These are phyloP conservation scores for Rhopalosiphum maidis DNA, from an alignment of 1,140 invertebrate species.

Conservation along the genomic window DNA sequence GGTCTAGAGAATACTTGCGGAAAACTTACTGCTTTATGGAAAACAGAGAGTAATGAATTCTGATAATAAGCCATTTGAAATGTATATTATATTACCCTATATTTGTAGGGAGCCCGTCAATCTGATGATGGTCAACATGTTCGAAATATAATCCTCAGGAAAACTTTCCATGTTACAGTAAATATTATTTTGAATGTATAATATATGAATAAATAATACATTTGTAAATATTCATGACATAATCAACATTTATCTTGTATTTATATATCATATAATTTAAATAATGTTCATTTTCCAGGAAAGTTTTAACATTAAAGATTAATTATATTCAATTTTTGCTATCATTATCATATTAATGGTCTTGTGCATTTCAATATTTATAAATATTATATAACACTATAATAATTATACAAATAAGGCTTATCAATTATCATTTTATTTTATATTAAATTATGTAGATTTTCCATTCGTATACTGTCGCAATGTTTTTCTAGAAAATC, in stretches of 20 bases:
- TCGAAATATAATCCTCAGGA: background rate
- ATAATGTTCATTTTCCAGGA: background rate
- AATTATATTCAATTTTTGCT: constrained; percentile 13
- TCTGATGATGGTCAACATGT: background rate
- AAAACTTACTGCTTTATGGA: background rate
- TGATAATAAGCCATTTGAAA: background rate
- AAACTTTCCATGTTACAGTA: background rate
- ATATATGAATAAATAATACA: background rate
- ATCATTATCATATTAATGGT: background rate
- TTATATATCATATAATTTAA: background rate
- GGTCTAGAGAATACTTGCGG: background rate
- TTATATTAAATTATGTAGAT: background rate
- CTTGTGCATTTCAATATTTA: background rate
- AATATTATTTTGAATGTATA: constrained; percentile 8
- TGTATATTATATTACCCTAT: background rate
- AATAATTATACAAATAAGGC: background rate
- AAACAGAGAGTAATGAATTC: background rate
- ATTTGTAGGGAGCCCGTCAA: background rate
- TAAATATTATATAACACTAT: background rate
- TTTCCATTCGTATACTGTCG: background rate
- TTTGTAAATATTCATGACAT: constrained; percentile 9
- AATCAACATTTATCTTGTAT: constrained; percentile 1
- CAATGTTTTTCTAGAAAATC: background rate
- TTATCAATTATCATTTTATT: background rate
- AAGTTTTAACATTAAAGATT: background rate